A percentile compares a stretch with the other conserved stretches of the same genome.
phyloP scores from a whole-genome alignment of 2,113 vertebrate species.

The Platichthys flesus region DNA sequence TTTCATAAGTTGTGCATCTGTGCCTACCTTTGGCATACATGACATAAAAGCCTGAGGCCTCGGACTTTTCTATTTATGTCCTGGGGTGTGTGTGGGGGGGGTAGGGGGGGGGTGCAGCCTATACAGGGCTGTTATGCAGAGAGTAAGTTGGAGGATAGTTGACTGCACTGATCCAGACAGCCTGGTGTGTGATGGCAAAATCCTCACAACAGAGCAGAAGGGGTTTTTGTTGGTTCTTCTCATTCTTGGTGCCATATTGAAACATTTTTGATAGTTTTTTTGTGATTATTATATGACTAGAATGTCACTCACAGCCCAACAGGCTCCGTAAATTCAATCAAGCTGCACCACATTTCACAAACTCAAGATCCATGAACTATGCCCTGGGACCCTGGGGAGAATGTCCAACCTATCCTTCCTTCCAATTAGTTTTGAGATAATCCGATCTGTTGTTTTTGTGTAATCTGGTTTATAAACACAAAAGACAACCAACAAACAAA shows the following conservation, averaged over 20 bases:
- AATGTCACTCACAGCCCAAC: no score
- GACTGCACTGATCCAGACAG: constrained; percentile 8
- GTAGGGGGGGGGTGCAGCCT: constrained; percentile 4
- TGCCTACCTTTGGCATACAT: constrained; percentile 52
- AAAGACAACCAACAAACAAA: no score
- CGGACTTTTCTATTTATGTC: constrained; percentile 55
- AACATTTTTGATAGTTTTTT: no score
- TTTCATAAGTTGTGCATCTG: constrained; percentile 37
- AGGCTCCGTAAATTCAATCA: no score
- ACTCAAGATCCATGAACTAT: no score
- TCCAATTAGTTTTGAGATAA: no score
- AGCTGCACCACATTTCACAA: no score
- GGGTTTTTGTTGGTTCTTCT: neutral
- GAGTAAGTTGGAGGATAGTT: neutral
- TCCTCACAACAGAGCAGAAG: neutral
- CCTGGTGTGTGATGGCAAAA: constrained; percentile 14
- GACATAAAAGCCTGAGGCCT: constrained; percentile 50
- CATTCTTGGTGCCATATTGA: neutral
- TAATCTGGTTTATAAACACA: no score
- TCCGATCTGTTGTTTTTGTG: no score
- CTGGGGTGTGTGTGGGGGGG: neutral
- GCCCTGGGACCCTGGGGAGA: no score
- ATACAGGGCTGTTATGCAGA: constrained; percentile 10
- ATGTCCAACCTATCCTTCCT: no score
- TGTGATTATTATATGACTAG: no score